These are phyloP conservation scores for Psammodynastes pulverulentus DNA, from an alignment of 2,113 vertebrate genomes.

Conservation along the genomic window DNA sequence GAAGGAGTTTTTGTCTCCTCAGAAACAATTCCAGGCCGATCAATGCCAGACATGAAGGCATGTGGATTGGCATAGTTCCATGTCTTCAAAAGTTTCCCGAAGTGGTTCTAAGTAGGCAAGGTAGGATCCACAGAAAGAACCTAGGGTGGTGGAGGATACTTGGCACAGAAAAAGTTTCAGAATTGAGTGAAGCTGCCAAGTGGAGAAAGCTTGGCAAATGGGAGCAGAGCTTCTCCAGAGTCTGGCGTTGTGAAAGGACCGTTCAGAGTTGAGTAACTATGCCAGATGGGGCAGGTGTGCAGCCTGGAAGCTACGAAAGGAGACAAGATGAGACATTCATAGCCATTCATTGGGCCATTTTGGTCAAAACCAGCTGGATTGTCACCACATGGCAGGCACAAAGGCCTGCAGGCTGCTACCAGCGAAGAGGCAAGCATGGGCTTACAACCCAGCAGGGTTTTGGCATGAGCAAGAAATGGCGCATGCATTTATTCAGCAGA, in stretches of 20 bases:
- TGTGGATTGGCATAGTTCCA: not conserved
- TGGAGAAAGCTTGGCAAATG: not conserved
- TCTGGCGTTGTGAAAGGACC: not conserved
- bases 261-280: not conserved
- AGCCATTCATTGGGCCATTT: not conserved
- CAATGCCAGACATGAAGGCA: not conserved
- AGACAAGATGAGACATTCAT: not conserved
- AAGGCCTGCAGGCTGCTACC: not conserved
- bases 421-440: not conserved
- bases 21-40: not conserved
- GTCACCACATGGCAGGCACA: not conserved
- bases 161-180: not conserved
- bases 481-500: not conserved
- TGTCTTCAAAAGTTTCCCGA: not conserved
- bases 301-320: not conserved
- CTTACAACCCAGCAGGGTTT: not conserved
- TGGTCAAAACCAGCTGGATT: not conserved
- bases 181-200: not conserved
- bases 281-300: not conserved
- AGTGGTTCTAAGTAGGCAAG: not conserved
- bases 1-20: not conserved
- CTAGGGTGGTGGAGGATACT: not conserved
- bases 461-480: not conserved
- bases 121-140: not conserved
- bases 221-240: not conserved